Conservation (phyloP, 2,888 invertebrate species). For the Lamellibrachia columna region DNA sequence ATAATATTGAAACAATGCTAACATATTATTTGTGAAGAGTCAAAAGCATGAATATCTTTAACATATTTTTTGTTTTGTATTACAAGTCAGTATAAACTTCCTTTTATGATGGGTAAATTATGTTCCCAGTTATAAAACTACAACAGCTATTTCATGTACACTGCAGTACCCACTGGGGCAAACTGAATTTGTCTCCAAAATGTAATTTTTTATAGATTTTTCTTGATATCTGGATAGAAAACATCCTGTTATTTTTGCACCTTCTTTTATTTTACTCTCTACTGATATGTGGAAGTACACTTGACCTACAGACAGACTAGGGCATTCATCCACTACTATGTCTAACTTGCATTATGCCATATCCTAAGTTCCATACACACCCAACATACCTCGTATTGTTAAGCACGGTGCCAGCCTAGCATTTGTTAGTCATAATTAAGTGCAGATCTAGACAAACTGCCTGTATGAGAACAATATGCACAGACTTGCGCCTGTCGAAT, state of each 20-base stretch:
- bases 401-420: not conserved
- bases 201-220: not conserved
- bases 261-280: not conserved
- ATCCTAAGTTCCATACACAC: not conserved
- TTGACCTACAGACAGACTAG: not conserved
- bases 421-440: not conserved
- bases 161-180: not conserved
- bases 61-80: not conserved
- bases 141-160: not conserved
- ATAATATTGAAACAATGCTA: not conserved
- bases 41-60: not conserved
- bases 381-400: not conserved
- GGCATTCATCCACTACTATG: not conserved
- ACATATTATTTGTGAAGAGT: not conserved
- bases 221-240: not conserved
- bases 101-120: not conserved
- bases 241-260: not conserved
- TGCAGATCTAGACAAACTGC: not conserved
- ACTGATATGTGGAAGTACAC: not conserved
- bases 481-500: not conserved
- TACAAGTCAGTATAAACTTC: not conserved
- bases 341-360: not conserved
- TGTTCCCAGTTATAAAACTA: not conserved
- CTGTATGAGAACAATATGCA: conserved; percentile 2
- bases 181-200: not conserved